Base-by-base conservation (phyloP, 2,888 invertebrate genomes). In the Gryllus longicercus region DNA sequence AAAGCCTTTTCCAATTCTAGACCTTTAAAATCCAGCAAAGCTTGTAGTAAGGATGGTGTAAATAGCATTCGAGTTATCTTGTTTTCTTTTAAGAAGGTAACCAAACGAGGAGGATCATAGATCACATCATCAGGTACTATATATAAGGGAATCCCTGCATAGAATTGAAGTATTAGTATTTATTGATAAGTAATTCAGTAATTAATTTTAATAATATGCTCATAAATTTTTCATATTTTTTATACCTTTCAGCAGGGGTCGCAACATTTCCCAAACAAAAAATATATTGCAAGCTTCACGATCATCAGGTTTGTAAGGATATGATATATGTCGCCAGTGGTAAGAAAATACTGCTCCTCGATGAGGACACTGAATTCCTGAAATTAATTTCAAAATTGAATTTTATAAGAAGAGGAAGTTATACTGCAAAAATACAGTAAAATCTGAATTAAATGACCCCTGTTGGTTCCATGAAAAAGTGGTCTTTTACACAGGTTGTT, bases 261-360 rank as follows among this genome's bases (percentile, higher is more conserved):
- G 81, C 12, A 85, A 78, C 84, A 84, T 84, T 82, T 85, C 85
- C 85, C 85, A 85, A 12, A 85, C 84, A 77, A 85, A 85, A 81
- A 85, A 85, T 51, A 85, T 82, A 82, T 84, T 85, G 79, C 85
- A 84, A 8, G 85, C 85, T 82, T 84, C 85, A 74, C 84, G 80
- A 63, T 85, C 85, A 75, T 83, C 82, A 3, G 83, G 81, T 23
- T 81, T 78, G 79, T 84, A 84, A 16, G 84, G 84, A 80, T 84
- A 84, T 1, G 84, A 83, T 16, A 80, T 77, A 80, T 84, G 84
- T 77, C 84, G 81, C 84, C 84, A 85, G 75, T 81, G 80, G 79
- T 81, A 83, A 21, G 83, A 82, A 63, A 83, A 82, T 75, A 83
- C 83, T 50, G 82, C 82, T 11, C 82, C 82, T 50, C 82, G 81